phyloP scores from a whole-genome alignment of 2,113 vertebrate species.

The Oriolus oriolus region DNA sequence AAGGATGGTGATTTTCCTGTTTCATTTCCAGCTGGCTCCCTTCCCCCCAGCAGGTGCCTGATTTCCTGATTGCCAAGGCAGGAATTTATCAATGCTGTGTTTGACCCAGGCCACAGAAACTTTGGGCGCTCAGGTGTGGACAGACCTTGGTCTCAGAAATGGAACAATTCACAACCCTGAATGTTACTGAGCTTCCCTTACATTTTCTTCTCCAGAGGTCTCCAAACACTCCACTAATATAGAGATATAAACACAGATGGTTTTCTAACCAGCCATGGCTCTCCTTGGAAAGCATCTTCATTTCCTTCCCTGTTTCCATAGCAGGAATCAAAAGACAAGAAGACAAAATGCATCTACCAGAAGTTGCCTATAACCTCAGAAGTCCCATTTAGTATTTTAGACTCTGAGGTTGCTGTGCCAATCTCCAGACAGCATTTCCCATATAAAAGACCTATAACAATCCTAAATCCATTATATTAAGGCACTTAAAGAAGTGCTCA shows the following conservation, averaged over 20 bases:
- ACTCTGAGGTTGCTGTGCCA: fast-evolving
- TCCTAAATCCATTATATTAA: not conserved
- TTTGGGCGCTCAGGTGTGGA: not conserved
- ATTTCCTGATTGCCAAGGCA: not conserved
- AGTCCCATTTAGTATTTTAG: not conserved
- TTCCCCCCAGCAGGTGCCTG: not conserved
- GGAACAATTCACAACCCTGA: fast-evolving
- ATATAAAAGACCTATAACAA: not conserved
- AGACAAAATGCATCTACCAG: not conserved
- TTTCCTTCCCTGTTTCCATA: not conserved
- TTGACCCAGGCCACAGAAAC: not conserved
- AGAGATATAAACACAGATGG: not conserved
- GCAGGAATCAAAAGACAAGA: not conserved
- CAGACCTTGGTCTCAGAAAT: not conserved
- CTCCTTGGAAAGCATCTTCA: not conserved
- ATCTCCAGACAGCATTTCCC: not conserved
- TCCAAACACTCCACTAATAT: not conserved
- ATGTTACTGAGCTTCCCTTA: not conserved
- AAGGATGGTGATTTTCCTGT: not conserved
- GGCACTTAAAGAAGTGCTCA: not conserved
- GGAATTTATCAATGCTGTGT: not conserved
- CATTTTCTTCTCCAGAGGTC: not conserved
- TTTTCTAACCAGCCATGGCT: not conserved
- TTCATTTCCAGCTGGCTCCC: not conserved
- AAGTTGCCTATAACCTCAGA: not conserved